Evolutionary conservation across 2,113 vertebrate genomes (phyloP).

Genomic region (Vimba vimba): DNA sequence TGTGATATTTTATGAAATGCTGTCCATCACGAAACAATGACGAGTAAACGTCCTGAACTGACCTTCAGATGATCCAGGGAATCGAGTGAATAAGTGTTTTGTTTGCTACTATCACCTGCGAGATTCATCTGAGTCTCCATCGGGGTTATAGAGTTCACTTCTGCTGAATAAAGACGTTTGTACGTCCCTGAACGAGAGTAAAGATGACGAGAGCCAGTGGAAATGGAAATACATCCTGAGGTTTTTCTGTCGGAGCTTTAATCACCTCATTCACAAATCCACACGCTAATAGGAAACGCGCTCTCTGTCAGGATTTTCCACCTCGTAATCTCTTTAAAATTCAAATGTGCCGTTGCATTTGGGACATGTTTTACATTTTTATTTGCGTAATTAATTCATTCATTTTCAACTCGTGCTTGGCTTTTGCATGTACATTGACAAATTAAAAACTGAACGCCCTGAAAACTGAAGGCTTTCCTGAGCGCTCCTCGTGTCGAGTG

Average conservation of each 20-base stretch:
- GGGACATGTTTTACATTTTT: slow-evolving; percentile 29
- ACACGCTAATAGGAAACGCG: too few relatives aligned
- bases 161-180: too few relatives aligned
- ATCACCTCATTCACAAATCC: neutral
- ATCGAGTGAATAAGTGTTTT: too few relatives aligned
- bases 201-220: neutral
- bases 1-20: neutral
- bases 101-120: too few relatives aligned
- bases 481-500: neutral
- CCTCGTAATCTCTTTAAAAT: slow-evolving; percentile 47
- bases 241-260: slow-evolving; percentile 26
- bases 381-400: slow-evolving; percentile 33
- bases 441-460: slow-evolving; percentile 10
- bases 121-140: too few relatives aligned
- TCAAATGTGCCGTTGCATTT: slow-evolving; percentile 7
- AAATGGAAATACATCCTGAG: slow-evolving; percentile 35
- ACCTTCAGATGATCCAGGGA: neutral
- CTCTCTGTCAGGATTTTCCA: slow-evolving; percentile 34
- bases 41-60: neutral
- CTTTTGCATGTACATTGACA: slow-evolving; percentile 17
- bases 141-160: too few relatives aligned
- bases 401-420: neutral
- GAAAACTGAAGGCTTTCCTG: neutral
- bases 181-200: neutral
- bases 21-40: neutral